phyloP scores from a whole-genome alignment of 92 coral and sea anemone genomes.

The Umimayanthus chanpuru region DNA sequence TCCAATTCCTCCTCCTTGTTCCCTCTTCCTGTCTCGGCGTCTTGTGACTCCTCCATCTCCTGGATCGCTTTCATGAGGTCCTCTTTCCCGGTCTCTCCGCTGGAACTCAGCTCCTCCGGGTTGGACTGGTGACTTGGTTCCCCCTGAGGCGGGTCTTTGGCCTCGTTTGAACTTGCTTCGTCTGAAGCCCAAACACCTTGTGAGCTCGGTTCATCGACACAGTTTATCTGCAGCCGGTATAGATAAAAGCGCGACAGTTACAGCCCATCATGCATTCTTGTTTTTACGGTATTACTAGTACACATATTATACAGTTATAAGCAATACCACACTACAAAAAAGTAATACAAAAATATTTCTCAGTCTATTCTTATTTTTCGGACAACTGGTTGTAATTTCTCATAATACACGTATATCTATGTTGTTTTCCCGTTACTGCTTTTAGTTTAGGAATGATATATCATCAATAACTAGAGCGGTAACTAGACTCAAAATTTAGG shows the following conservation, averaged over 20 bases:
- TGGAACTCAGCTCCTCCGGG: conserved; percentile 1
- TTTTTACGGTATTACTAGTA: too few relatives aligned
- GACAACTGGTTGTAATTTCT: too few relatives aligned
- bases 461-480: too few relatives aligned
- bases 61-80: conserved; percentile 22
- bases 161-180: neutral
- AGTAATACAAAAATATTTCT: too few relatives aligned
- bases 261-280: too few relatives aligned
- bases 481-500: too few relatives aligned
- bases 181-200: neutral
- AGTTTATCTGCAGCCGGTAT: neutral
- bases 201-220: neutral
- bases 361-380: too few relatives aligned
- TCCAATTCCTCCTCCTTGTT: neutral
- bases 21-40: neutral
- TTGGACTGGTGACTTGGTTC: neutral
- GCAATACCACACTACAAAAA: too few relatives aligned
- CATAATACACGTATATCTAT: too few relatives aligned
- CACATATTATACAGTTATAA: too few relatives aligned
- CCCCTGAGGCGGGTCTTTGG: neutral
- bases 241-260: neutral
- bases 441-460: too few relatives aligned
- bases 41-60: conserved; percentile 26
- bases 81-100: conserved; percentile 13
- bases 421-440: too few relatives aligned